phyloP scores from a whole-genome alignment of 2,113 vertebrate species.

The Todiramphus chloris region DNA sequence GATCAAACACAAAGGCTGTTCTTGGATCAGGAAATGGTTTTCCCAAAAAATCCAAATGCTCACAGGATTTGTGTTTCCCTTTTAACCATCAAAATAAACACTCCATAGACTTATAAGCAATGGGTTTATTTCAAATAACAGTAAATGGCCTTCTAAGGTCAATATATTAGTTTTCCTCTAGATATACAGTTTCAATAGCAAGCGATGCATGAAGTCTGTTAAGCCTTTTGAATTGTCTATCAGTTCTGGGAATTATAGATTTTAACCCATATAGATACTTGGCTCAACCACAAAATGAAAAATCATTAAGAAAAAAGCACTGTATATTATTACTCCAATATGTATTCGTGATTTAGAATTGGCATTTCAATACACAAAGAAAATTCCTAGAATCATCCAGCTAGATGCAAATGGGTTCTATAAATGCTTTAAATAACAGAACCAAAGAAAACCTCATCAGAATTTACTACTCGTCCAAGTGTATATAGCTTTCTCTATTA shows the following conservation, averaged over 20 bases:
- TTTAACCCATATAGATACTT: constrained; percentile 71
- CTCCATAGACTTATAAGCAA: neutral
- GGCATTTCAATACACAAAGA: constrained; percentile 46
- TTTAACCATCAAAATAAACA: constrained; percentile 7
- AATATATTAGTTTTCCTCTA: constrained; percentile 62
- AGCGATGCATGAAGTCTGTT: constrained; percentile 56
- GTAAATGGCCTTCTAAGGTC: constrained; percentile 51
- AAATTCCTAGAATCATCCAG: constrained; percentile 7
- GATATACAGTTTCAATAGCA: constrained; percentile 59
- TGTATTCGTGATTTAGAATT: constrained; percentile 21
- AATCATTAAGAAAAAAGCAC: constrained; percentile 61
- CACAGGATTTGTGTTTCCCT: neutral
- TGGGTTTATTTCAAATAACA: constrained; percentile 28
- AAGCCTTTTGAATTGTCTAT: constrained; percentile 68
- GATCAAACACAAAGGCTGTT: neutral
- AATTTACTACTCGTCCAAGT: constrained; percentile 23
- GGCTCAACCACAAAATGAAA: constrained; percentile 64
- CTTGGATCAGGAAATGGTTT: neutral
- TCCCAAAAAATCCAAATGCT: neutral
- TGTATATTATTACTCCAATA: constrained; percentile 53
- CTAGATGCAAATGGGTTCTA: constrained; percentile 29
- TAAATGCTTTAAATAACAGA: constrained; percentile 38
- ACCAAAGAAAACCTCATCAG: neutral
- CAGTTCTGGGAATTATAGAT: constrained; percentile 71
- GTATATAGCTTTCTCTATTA: constrained; percentile 25